phyloP scores from a whole-genome alignment of 2,888 invertebrate species.

The Drosophila austrosaltans region DNA sequence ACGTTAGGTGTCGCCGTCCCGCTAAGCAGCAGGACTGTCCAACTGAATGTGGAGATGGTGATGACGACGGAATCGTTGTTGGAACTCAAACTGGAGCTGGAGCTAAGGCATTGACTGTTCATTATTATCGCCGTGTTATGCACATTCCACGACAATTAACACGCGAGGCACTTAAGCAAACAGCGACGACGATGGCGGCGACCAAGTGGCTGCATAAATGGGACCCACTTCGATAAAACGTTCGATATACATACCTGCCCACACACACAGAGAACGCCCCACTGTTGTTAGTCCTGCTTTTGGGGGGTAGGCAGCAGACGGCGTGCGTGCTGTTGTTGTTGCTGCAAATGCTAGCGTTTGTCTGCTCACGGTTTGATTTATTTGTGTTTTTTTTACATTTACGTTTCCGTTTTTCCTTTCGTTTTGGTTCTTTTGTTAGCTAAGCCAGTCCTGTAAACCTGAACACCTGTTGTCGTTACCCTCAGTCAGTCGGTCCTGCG shows the following conservation, averaged over 20 bases:
- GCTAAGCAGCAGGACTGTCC: constrained; percentile 23
- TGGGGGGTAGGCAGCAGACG: not conserved
- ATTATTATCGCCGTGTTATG: constrained; percentile 67
- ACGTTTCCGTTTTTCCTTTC: constrained; percentile 34
- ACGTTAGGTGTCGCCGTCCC: constrained; percentile 59
- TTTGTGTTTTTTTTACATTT: constrained; percentile 44
- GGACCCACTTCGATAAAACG: constrained; percentile 68
- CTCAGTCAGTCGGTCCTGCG: constrained; percentile 40
- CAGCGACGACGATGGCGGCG: constrained; percentile 54
- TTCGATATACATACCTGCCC: constrained; percentile 70
- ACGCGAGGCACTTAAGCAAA: constrained; percentile 78
- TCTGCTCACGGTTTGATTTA: constrained; percentile 71
- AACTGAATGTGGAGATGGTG: constrained; percentile 27
- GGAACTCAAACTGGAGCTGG: not conserved
- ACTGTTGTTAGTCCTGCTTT: constrained; percentile 21
- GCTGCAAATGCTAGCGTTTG: constrained; percentile 55
- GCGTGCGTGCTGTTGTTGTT: constrained; percentile 27
- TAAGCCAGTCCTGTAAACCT: constrained; percentile 68
- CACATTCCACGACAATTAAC: constrained; percentile 79
- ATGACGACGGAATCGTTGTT: not conserved
- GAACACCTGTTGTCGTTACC: constrained; percentile 68
- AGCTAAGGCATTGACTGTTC: constrained; percentile 31
- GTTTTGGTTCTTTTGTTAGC: constrained; percentile 39
- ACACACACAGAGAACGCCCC: constrained; percentile 1
- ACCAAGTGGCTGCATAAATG: constrained; percentile 68